Percentiles rank a stretch among this genome's conserved stretches.
These are phyloP conservation scores for Alca torda DNA, from an alignment of 2,797 vertebrate genomes.

Conservation along the genomic window DNA sequence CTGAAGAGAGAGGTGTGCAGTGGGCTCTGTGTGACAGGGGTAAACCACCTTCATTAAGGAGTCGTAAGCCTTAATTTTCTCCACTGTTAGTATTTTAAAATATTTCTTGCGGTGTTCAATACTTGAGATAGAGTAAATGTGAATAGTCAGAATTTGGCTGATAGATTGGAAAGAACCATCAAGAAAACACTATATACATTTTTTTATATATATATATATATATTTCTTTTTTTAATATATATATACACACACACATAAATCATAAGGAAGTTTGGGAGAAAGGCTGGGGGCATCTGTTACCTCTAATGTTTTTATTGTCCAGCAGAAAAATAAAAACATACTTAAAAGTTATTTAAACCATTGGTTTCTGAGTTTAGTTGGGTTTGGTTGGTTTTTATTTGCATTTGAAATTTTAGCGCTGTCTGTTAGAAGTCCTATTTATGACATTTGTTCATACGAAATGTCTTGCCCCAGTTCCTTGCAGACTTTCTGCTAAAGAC, in stretches of 20 bases:
- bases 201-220: no score
- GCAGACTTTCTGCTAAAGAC: slow-evolving; percentile 44
- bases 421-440: slow-evolving; percentile 33
- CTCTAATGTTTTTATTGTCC: not conserved
- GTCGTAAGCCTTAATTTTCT: not conserved
- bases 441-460: slow-evolving; percentile 52
- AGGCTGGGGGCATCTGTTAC: not conserved
- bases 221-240: no score
- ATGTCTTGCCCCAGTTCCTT: slow-evolving; percentile 38
- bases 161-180: not conserved
- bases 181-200: not conserved
- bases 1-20: not conserved
- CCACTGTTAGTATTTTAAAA: not conserved
- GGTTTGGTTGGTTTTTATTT: not conserved
- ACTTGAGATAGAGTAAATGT: not conserved
- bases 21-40: not conserved
- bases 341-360: not conserved
- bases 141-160: not conserved
- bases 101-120: not conserved
- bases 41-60: not conserved
- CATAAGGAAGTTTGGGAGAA: not conserved
- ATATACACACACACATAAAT: not conserved
- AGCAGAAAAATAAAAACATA: not conserved
- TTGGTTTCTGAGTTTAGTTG: not conserved
- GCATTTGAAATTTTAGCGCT: not conserved